These are phyloP conservation scores for Hirudo medicinalis DNA, from an alignment of 1,140 invertebrate species.

Conservation along the genomic window DNA sequence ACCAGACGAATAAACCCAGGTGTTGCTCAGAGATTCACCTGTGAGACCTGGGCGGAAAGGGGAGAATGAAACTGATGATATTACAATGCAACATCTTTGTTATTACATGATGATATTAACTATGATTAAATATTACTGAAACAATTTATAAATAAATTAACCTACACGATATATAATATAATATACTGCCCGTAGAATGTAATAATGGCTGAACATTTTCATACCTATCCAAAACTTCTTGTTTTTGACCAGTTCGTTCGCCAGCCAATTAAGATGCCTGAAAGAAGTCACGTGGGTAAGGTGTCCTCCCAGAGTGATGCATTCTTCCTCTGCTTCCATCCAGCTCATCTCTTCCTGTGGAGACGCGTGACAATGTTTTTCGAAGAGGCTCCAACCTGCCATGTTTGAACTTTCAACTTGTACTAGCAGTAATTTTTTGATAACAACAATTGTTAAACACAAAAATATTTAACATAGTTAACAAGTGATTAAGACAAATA, in stretches of 20 bases:
- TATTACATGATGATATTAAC: background rate
- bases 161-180: too few species aligned
- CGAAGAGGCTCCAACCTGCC: slow-evolving; percentile 1
- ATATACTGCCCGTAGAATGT: too few species aligned
- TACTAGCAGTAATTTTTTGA: background rate
- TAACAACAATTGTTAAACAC: too few species aligned
- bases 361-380: background rate
- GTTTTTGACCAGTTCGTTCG: background rate
- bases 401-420: background rate
- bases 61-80: background rate
- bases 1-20: background rate
- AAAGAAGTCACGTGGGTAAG: background rate
- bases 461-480: too few species aligned
- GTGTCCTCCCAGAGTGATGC: background rate
- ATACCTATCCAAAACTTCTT: slow-evolving; percentile 17
- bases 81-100: background rate
- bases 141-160: background rate
- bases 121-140: background rate
- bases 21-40: background rate
- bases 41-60: background rate
- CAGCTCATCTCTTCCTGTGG: background rate
- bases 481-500: too few species aligned
- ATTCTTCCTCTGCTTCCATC: slow-evolving; percentile 9
- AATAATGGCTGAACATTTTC: background rate
- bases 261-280: slow-evolving; percentile 12